Conservation (phyloP, 1,140 invertebrate species). For the Platyscapa corneri region DNA sequence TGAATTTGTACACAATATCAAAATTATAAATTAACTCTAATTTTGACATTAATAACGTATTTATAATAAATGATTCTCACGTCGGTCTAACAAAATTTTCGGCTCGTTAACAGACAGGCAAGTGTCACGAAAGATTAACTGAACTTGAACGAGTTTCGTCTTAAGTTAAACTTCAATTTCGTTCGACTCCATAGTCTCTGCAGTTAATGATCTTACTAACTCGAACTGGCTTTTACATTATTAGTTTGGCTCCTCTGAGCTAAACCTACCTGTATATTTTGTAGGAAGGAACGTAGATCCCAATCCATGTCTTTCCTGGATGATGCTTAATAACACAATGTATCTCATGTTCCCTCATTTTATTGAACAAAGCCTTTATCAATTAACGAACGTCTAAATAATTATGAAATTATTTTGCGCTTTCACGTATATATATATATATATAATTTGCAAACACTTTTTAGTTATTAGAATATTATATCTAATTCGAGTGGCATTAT, state of each 20-base stretch:
- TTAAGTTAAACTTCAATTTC: slow-evolving; percentile 67
- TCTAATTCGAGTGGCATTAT: no score
- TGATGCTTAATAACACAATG: neutral
- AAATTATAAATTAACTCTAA: neutral
- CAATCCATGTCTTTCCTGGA: neutral
- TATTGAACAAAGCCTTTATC: no score
- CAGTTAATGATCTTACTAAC: slow-evolving; percentile 71
- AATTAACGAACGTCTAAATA: no score
- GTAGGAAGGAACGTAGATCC: neutral
- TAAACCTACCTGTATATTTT: slow-evolving; percentile 59
- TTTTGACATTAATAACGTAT: neutral
- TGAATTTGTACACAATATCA: neutral
- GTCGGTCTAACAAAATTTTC: slow-evolving; percentile 18
- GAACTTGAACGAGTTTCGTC: slow-evolving; percentile 67
- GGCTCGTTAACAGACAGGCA: slow-evolving; percentile 55
- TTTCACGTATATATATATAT: no score
- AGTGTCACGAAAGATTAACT: slow-evolving; percentile 69
- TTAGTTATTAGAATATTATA: no score
- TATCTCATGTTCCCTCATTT: neutral
- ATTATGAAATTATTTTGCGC: no score
- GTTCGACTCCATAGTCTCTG: slow-evolving; percentile 53
- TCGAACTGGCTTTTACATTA: slow-evolving; percentile 70
- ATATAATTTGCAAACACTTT: no score
- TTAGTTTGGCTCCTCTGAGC: slow-evolving; percentile 61
- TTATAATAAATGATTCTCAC: slow-evolving; percentile 2